A percentile compares a stretch with the other conserved stretches of the same genome.
Conservation (phyloP, 2,888 invertebrate species). For the Ophonus ardosiacus region DNA sequence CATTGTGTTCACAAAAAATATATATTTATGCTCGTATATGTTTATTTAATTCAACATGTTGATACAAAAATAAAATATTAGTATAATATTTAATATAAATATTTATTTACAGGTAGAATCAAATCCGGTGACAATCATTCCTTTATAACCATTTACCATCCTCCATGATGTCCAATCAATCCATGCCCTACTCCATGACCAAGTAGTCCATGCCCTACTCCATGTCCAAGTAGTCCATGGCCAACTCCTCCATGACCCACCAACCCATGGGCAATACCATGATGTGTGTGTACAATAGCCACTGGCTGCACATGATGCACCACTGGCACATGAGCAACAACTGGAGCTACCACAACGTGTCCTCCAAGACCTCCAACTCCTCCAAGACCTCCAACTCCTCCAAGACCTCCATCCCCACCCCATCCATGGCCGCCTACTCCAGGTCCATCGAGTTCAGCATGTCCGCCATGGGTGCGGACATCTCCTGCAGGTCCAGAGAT, state of each 20-base stretch:
- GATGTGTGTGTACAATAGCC: conserved; percentile 47
- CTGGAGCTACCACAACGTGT: background rate
- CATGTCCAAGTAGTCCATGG: conserved; percentile 70
- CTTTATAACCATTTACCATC: conserved; percentile 34
- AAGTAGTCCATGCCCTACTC: conserved; percentile 69
- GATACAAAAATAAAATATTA: conserved; percentile 5
- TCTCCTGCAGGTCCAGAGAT: conserved; percentile 65
- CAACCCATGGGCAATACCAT: conserved; percentile 67
- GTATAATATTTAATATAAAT: conserved; percentile 10
- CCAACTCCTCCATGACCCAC: conserved; percentile 68
- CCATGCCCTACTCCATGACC: conserved; percentile 65
- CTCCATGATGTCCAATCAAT: conserved; percentile 60
- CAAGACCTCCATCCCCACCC: conserved; percentile 56
- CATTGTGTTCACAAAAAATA: background rate
- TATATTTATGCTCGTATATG: conserved; percentile 23
- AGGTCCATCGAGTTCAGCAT: conserved; percentile 53
- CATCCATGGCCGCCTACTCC: conserved; percentile 7
- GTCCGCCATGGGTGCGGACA: conserved; percentile 65
- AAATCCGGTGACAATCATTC: background rate
- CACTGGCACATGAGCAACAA: background rate
- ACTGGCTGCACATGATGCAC: conserved; percentile 13
- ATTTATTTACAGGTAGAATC: conserved; percentile 36
- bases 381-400: background rate
- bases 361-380: background rate
- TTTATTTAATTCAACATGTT: conserved; percentile 54